Base-by-base conservation (phyloP, 2,797 vertebrate species). In the Poecilia picta region DNA sequence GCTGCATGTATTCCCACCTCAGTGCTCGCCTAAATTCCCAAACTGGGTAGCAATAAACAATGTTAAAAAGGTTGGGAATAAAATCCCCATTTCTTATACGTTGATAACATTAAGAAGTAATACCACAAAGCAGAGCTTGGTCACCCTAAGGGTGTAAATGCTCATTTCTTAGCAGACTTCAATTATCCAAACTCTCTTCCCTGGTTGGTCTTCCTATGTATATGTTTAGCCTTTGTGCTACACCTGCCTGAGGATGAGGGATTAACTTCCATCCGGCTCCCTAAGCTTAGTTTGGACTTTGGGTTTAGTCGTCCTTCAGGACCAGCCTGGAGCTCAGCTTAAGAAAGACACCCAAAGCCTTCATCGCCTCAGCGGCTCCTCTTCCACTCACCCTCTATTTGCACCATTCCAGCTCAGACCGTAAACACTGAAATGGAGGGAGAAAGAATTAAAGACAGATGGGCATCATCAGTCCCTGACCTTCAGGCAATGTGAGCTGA, bases 151-250 rank as follows among this genome's bases (percentile, higher is more conserved):
- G 90, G 87, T 87, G 82, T 89, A 87, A 88, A 91, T 87, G 92
- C 85, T 94, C 86, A 92, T 92, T 94, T 93, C 90, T 93, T 89
- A 91, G 91, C 88, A 89, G 92, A 93, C 95, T 95, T 95, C 93
- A 96, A 95, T 96, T 95, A 96, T 94, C 90, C 88, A 73, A 92
- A 92, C 91, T 90, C 93, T 93, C 92, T 94, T 92, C 90, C 91
- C 85, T 90, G 92, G 90, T 92, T 83, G 72, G 90, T 89, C 92
- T 94, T 91, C 88, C 93, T 89, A 92, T 91, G 92, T 93, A 94
- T 95, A 94, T 95, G 95, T 95, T 96, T 95, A 96, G 94, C 93
- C 95, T 94, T 93, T 93, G 92, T 95, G 93, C 94, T 95, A 89
- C 90, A 95, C 92, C 90, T 91, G 93, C 93, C 92, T 85, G 84